Conservation (phyloP, 2,888 invertebrate genomes). For the Hedychridium roseum region DNA sequence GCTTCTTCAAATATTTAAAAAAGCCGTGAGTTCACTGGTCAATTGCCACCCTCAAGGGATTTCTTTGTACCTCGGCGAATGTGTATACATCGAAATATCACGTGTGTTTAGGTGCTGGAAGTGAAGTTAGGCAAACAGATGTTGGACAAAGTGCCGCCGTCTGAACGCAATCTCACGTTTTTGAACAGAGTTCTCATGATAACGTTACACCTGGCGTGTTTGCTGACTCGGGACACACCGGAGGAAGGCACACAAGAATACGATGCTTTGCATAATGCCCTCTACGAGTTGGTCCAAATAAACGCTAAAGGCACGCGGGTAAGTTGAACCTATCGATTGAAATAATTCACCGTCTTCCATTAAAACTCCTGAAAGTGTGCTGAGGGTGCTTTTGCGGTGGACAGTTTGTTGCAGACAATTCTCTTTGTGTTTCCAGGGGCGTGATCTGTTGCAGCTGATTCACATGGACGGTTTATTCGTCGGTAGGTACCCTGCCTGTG, state of each 20-base stretch:
- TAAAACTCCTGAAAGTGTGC: neutral
- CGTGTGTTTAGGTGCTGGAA: constrained; percentile 68
- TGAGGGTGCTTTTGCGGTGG: neutral
- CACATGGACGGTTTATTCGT: constrained; percentile 80
- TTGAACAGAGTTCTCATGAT: constrained; percentile 87
- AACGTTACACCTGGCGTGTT: constrained; percentile 82
- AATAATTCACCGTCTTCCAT: neutral
- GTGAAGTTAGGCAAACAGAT: constrained; percentile 73
- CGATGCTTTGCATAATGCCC: constrained; percentile 73
- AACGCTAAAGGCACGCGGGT: constrained; percentile 68
- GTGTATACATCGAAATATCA: neutral
- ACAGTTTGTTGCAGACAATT: neutral
- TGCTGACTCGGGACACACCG: constrained; percentile 71
- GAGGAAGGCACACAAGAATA: constrained; percentile 68
- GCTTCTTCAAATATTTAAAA: constrained; percentile 82
- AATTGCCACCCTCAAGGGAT: too few relatives aligned
- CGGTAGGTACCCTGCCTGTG: constrained; percentile 74
- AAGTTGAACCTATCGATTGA: neutral
- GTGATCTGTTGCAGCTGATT: constrained; percentile 82
- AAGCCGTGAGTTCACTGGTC: constrained; percentile 70
- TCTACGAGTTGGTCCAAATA: constrained; percentile 81
- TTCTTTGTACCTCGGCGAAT: too few relatives aligned
- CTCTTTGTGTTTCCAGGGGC: constrained; percentile 66
- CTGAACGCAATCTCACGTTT: constrained; percentile 78
- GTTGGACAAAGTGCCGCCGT: constrained; percentile 69